phyloP scores from a whole-genome alignment of 2,888 invertebrate genomes.

The Cerceris ruficornis region DNA sequence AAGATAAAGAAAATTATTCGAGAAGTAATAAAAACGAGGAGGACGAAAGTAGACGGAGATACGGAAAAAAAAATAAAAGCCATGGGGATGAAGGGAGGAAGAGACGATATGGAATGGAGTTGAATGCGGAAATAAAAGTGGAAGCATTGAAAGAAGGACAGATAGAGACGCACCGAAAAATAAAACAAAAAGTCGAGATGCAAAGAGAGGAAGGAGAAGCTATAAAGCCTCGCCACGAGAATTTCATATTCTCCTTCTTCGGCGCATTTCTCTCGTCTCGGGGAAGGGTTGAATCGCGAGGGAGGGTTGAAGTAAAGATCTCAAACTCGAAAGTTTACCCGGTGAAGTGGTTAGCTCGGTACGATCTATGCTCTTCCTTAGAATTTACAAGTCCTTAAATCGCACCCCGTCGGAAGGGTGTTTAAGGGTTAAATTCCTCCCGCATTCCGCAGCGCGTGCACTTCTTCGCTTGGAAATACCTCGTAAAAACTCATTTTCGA shows the following conservation, averaged over 20 bases:
- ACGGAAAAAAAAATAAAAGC: not conserved
- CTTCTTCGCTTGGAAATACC: not conserved
- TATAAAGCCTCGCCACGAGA: slow-evolving; percentile 57
- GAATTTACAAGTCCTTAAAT: slow-evolving; percentile 64
- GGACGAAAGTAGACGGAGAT: not conserved
- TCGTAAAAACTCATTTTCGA: too few species aligned
- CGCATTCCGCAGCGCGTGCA: slow-evolving; percentile 8
- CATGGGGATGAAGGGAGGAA: not conserved
- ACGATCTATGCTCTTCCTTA: slow-evolving; percentile 41
- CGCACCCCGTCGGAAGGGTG: slow-evolving; percentile 31
- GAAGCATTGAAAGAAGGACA: slow-evolving; percentile 3
- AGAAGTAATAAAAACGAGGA: not conserved
- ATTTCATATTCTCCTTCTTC: slow-evolving; percentile 61
- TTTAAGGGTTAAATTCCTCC: slow-evolving; percentile 42
- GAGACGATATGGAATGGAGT: not conserved
- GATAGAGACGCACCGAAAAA: slow-evolving; percentile 13
- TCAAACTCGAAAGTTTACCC: slow-evolving; percentile 67
- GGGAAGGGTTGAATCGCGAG: slow-evolving; percentile 5
- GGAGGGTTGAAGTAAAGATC: slow-evolving; percentile 43
- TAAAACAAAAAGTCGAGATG: slow-evolving; percentile 3
- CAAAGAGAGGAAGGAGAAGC: slow-evolving; percentile 33
- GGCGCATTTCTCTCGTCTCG: slow-evolving; percentile 25
- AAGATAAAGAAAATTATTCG: not conserved
- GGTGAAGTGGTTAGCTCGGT: slow-evolving; percentile 56
- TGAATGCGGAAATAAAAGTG: slow-evolving; percentile 8